These are phyloP conservation scores for Hetaerina titia DNA, from an alignment of 2,888 invertebrate species.

Conservation along the genomic window DNA sequence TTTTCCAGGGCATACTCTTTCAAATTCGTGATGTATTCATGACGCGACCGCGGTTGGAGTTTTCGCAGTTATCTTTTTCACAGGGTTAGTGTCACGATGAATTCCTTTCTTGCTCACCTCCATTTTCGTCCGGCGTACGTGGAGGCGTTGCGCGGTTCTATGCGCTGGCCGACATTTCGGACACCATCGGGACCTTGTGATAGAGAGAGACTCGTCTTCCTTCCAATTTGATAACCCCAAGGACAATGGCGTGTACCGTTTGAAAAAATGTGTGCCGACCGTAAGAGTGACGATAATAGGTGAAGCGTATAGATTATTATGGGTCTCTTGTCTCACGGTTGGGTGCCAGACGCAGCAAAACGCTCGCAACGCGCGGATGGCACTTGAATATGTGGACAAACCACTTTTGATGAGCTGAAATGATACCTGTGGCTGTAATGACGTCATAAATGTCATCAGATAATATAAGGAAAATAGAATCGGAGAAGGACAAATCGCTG, in stretches of 20 bases:
- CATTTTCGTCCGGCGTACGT: not conserved
- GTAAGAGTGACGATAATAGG: slow-evolving; percentile 5
- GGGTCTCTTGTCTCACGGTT: not conserved
- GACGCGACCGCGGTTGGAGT: not conserved
- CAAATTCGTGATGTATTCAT: not conserved
- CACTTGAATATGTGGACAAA: not conserved
- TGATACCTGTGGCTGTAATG: not conserved
- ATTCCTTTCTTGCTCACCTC: not conserved
- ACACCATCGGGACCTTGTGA: not conserved
- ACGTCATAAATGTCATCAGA: too few species aligned
- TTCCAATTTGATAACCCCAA: not conserved
- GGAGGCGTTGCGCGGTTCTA: not conserved
- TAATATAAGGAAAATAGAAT: too few species aligned
- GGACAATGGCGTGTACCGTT: slow-evolving; percentile 53
- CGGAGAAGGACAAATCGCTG: too few species aligned
- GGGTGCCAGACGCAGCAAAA: not conserved
- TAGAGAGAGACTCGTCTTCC: not conserved
- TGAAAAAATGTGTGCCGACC: slow-evolving; percentile 52
- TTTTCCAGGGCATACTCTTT: not conserved
- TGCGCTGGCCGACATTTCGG: not conserved
- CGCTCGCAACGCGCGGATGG: not conserved
- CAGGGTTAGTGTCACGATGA: slow-evolving; percentile 19
- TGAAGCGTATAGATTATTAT: slow-evolving; percentile 16
- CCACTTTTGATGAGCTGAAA: not conserved
- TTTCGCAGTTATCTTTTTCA: not conserved